Percentiles rank a stretch among this genome's conserved stretches.
phyloP scores from a whole-genome alignment of 2,888 invertebrate genomes.

The Ommatoiulus sabulosus region DNA sequence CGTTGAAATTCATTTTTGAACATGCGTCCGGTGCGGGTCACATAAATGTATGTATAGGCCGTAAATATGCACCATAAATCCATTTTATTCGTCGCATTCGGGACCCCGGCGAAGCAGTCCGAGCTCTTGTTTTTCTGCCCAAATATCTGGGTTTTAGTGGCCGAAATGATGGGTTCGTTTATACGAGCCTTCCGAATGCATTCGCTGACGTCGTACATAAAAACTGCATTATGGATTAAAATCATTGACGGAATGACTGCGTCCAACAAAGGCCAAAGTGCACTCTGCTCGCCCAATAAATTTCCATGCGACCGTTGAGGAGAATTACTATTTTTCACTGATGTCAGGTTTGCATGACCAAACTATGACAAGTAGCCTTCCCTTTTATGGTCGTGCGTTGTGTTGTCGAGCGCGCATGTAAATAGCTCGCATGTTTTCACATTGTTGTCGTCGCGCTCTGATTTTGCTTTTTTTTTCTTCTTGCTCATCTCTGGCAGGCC shows the following conservation, averaged over 20 bases:
- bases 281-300: conserved; percentile 8
- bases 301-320: not conserved
- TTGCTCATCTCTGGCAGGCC: not conserved
- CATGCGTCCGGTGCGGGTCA: not conserved
- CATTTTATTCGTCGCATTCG: conserved; percentile 20
- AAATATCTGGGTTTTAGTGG: not conserved
- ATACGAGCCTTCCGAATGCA: not conserved
- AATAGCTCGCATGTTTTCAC: conserved; percentile 28
- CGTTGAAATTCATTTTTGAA: not conserved
- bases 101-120: not conserved
- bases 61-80: conserved; percentile 34
- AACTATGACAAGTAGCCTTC: conserved; percentile 10
- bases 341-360: conserved; percentile 34
- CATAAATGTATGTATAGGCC: not conserved
- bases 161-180: not conserved
- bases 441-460: not conserved
- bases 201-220: conserved; percentile 15
- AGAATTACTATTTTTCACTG: conserved; percentile 34
- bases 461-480: conserved; percentile 4
- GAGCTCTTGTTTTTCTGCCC: not conserved
- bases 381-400: not conserved
- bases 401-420: not conserved
- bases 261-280: conserved; percentile 22
- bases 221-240: conserved; percentile 34
- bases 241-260: conserved; percentile 18